phyloP scores from a whole-genome alignment of 2,113 vertebrate genomes.

The Regulus satrapa region DNA sequence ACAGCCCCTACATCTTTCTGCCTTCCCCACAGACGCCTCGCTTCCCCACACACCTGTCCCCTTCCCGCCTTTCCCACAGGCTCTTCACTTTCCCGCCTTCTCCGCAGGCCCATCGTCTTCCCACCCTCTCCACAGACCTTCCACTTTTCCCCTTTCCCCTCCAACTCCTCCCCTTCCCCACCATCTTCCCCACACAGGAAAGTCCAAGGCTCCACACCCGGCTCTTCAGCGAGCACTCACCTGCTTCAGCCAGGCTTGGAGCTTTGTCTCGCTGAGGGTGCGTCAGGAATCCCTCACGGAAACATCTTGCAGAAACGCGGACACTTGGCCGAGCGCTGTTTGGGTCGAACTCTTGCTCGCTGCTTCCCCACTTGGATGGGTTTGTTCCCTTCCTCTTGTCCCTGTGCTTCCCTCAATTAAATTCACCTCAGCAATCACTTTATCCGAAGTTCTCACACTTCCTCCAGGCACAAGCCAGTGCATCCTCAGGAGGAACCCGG shows the following conservation, averaged over 20 bases:
- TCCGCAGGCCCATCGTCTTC: fast-evolving
- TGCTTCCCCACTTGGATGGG: background rate
- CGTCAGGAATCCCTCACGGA: background rate
- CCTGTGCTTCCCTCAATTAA: background rate
- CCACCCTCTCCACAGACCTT: background rate
- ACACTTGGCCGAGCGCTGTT: fast-evolving
- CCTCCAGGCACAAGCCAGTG: background rate
- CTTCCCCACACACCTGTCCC: no score
- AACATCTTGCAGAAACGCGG: background rate
- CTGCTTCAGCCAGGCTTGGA: background rate
- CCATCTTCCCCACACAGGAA: background rate
- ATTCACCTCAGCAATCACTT: background rate
- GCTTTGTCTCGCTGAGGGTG: background rate
- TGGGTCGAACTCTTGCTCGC: fast-evolving
- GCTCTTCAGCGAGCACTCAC: background rate
- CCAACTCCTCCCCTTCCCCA: background rate
- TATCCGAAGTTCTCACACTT: background rate
- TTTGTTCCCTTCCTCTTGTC: background rate
- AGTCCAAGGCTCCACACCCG: fast-evolving
- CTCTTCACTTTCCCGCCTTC: background rate
- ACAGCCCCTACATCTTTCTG: fast-evolving
- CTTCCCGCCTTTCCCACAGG: background rate
- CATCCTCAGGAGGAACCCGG: background rate
- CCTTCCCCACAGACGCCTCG: background rate
- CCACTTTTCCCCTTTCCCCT: background rate